A percentile compares a stretch with the other conserved stretches of the same genome.
These are phyloP conservation scores for Tanypteryx hageni DNA, from an alignment of 2,888 invertebrate species.

Conservation along the genomic window DNA sequence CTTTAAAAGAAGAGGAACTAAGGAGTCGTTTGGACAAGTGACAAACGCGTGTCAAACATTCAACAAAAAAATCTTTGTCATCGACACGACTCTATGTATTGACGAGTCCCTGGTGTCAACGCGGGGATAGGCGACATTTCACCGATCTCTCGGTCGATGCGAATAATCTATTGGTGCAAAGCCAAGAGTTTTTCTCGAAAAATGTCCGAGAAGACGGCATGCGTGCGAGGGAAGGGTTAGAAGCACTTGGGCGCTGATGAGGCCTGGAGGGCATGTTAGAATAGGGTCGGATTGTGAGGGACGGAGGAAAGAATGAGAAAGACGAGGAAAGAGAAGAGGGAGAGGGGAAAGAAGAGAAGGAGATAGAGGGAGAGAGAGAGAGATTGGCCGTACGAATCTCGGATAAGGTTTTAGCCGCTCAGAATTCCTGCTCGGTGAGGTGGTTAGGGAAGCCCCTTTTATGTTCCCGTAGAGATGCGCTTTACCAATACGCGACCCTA, in stretches of 20 bases:
- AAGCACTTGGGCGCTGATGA: background rate
- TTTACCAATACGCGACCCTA: background rate
- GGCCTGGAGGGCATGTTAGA: background rate
- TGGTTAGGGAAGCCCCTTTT: background rate
- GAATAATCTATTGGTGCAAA: conserved; percentile 2
- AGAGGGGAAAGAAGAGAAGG: background rate
- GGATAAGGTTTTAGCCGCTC: background rate
- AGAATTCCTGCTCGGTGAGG: background rate
- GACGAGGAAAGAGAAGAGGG: background rate
- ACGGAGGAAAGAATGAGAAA: background rate
- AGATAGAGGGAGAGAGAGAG: too few relatives aligned
- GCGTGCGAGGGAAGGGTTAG: background rate
- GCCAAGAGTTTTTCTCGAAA: background rate
- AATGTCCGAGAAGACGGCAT: background rate
- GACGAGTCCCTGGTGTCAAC: background rate
- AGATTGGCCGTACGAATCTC: background rate
- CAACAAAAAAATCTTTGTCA: background rate
- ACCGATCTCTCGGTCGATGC: background rate
- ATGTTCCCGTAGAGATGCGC: background rate
- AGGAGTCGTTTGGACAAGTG: too few relatives aligned
- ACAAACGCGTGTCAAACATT: too few relatives aligned
- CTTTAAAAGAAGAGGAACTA: background rate
- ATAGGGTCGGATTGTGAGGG: background rate
- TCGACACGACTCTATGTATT: background rate
- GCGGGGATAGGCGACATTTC: background rate